A percentile compares a stretch with the other conserved stretches of the same genome.
phyloP scores from a whole-genome alignment of 1,140 invertebrate genomes.

The Globodera ellingtonae region DNA sequence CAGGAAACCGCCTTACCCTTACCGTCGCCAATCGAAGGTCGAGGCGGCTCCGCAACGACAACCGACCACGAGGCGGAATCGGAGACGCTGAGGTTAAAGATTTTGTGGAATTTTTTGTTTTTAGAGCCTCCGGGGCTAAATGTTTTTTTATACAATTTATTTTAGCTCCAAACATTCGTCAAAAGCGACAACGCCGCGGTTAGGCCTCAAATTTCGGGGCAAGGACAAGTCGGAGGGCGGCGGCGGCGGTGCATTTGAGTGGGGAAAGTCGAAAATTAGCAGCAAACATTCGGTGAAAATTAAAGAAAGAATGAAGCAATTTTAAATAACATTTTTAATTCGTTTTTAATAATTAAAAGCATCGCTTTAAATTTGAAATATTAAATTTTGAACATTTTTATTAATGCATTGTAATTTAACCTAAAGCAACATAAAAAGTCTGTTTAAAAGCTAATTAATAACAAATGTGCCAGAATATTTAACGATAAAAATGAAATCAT shows the following conservation, averaged over 20 bases:
- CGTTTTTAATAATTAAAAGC: no score
- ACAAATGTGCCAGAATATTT: no score
- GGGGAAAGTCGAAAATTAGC: slow-evolving; percentile 61
- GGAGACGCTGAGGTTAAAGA: slow-evolving; percentile 32
- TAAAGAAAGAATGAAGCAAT: slow-evolving; percentile 24
- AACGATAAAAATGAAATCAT: not conserved
- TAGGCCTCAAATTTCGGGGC: slow-evolving; percentile 55
- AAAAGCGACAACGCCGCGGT: slow-evolving; percentile 58
- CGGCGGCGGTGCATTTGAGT: slow-evolving; percentile 49
- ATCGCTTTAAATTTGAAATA: no score
- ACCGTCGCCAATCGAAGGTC: not conserved
- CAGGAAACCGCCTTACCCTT: slow-evolving; percentile 19
- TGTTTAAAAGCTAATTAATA: no score
- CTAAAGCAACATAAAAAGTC: no score
- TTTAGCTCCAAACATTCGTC: slow-evolving; percentile 39
- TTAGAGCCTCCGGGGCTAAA: no score
- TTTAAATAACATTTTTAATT: no score
- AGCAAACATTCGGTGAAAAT: slow-evolving; percentile 60
- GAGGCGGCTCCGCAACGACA: slow-evolving; percentile 22
- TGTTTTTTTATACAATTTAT: not conserved
- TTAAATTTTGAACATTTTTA: no score
- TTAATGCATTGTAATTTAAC: no score
- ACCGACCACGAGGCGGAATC: slow-evolving; percentile 46
- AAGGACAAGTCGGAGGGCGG: slow-evolving; percentile 36
- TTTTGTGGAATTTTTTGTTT: no score